phyloP scores from a whole-genome alignment of 1,140 invertebrate species.

The Teleopsis dalmanni region DNA sequence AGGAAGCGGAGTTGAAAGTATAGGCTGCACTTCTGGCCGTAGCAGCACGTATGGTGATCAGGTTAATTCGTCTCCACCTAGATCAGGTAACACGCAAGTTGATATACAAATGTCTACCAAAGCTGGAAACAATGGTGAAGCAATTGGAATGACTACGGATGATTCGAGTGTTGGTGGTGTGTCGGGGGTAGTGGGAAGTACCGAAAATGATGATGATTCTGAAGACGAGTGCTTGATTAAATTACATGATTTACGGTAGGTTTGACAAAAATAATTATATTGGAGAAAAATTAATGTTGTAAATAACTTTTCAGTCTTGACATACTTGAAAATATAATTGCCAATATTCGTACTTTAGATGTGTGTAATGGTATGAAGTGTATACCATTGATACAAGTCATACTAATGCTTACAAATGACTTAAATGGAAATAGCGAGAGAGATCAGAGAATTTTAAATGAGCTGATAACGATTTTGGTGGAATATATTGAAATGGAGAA shows the following conservation, averaged over 20 bases:
- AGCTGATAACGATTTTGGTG: slow-evolving; percentile 65
- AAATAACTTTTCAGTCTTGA: slow-evolving; percentile 20
- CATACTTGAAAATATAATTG: slow-evolving; percentile 39
- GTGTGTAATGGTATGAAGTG: slow-evolving; percentile 62
- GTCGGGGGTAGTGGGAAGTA: slow-evolving; percentile 18
- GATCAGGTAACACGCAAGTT: slow-evolving; percentile 11
- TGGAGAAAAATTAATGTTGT: too few relatives aligned
- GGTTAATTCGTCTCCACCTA: slow-evolving; percentile 33
- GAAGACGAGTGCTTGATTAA: slow-evolving; percentile 49
- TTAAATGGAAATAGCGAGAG: slow-evolving; percentile 75
- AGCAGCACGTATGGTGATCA: slow-evolving; percentile 77
- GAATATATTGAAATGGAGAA: slow-evolving; percentile 70
- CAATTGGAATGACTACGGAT: slow-evolving; percentile 10
- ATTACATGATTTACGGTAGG: slow-evolving; percentile 55
- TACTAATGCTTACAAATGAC: slow-evolving; percentile 85
- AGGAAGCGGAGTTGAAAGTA: slow-evolving; percentile 82
- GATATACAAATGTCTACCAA: slow-evolving; percentile 1
- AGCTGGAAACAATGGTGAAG: neutral
- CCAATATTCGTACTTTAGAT: slow-evolving; percentile 41
- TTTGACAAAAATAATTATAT: neutral
- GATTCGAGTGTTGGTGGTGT: slow-evolving; percentile 22
- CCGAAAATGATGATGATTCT: slow-evolving; percentile 40
- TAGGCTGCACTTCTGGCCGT: slow-evolving; percentile 82
- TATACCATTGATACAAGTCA: slow-evolving; percentile 84
- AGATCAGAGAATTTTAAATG: slow-evolving; percentile 68